Base-by-base conservation (phyloP, 2,113 vertebrate species). In the Erpornis zantholeuca region DNA sequence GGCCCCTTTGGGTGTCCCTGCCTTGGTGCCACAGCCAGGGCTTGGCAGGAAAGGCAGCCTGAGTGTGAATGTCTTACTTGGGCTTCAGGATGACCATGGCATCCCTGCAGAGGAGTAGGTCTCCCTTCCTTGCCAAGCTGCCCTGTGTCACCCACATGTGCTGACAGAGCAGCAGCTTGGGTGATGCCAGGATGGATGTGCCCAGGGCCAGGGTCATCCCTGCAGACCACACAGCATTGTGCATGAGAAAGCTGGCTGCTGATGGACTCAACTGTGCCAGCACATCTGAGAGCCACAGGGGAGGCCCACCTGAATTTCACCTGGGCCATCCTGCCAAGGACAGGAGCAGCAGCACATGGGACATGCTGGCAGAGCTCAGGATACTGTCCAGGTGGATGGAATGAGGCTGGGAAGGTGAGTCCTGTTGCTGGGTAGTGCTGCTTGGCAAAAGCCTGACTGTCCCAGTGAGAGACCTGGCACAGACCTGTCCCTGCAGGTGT, bases 81-180 rank as follows among this genome's bases (percentile, higher is more conserved):
- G 27, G 23, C 20, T 59, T n/a, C 7, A 8, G 5, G 5, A 52
- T 38, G 23, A 40, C 19, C 13, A 36, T 9, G 31, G 27, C 19
- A 50, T 44, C 7, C 23, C 36, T 29, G 33, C 13, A 57, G 57
- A 65, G 11, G 7, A 45, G 7, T 19, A 50, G 11, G 10, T 36
- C 27, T 23, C 49, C 23, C 35, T 70, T 78, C 28, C 33, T 71
- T 21, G 7, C 23, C 5, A 10, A 6, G 10, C 8, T 10, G 33
- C 24, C 52, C 24, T 45, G 4, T 2, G 13, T 38, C 36, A 52
- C 11, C 12, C 2, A 1, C 16, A 18, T 0, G 0, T 18, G 5
- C 50, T 72, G 5, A 5, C 4, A 28, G 33, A 59, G 13, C 7
- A 63, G 31, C 1, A 0, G 19, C 19, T 64, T 2, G 3, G 56